These are phyloP conservation scores for Dendrocincla tyrannina DNA, from an alignment of 2,797 vertebrate species.

Conservation along the genomic window DNA sequence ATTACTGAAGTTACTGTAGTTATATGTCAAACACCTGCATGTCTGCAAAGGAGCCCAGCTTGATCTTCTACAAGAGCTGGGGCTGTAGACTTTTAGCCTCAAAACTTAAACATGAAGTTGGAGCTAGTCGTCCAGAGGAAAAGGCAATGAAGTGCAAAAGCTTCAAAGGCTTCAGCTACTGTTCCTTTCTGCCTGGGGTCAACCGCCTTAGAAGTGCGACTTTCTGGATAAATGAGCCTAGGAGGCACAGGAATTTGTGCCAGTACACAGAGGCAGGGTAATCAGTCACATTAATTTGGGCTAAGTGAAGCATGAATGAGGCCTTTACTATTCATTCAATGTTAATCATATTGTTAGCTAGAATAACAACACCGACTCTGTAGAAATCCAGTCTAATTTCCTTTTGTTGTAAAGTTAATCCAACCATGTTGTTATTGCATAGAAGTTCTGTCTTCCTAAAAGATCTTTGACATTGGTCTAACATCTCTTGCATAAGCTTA, in stretches of 20 bases:
- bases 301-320: conserved; percentile 48
- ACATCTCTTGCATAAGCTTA: conserved; percentile 34
- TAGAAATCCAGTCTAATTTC: conserved; percentile 65
- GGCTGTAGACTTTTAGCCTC: background rate
- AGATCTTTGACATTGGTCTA: conserved; percentile 57
- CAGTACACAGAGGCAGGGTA: background rate
- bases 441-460: conserved; percentile 28
- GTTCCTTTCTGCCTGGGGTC: background rate
- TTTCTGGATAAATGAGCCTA: background rate
- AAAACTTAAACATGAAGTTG: background rate
- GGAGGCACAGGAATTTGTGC: background rate
- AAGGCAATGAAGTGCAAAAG: background rate
- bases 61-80: background rate
- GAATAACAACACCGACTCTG: conserved; percentile 56
- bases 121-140: background rate
- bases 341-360: conserved; percentile 63
- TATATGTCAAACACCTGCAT: background rate
- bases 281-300: conserved; percentile 59
- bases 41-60: background rate
- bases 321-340: conserved; percentile 56
- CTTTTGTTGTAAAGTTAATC: conserved; percentile 67
- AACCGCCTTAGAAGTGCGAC: background rate
- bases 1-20: background rate
- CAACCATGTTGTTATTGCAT: conserved; percentile 52
- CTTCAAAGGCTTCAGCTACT: background rate